phyloP scores from a whole-genome alignment of 2,888 invertebrate species.

The Ecdyonurus torrentis region DNA sequence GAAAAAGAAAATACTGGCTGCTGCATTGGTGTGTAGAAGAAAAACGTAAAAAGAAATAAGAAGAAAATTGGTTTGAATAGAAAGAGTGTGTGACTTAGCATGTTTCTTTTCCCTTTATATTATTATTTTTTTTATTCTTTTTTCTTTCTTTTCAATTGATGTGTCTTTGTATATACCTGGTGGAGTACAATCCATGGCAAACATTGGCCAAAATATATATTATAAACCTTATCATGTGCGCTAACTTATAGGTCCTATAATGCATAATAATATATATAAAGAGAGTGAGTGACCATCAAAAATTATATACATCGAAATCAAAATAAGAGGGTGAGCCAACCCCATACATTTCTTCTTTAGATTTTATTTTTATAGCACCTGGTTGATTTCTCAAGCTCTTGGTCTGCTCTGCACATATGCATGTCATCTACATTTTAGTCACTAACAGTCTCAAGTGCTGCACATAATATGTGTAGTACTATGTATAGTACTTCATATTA shows the following conservation, averaged over 20 bases:
- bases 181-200: neutral
- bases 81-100: constrained; percentile 3
- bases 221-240: neutral
- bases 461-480: neutral
- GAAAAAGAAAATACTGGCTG: neutral
- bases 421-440: neutral
- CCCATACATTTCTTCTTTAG: no score
- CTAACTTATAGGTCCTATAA: neutral
- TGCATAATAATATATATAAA: neutral
- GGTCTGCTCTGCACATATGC: neutral
- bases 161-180: neutral
- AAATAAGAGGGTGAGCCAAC: no score
- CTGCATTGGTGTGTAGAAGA: neutral
- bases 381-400: neutral
- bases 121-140: neutral
- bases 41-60: no score
- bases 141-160: constrained; percentile 1
- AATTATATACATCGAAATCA: no score
- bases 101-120: neutral
- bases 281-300: no score
- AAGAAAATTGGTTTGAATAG: constrained; percentile 2
- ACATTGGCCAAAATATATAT: neutral
- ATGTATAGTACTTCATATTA: no score
- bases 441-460: neutral
- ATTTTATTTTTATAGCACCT: neutral